These are phyloP conservation scores for Metacarcinus magister DNA, from an alignment of 2,888 invertebrate species.

Conservation along the genomic window DNA sequence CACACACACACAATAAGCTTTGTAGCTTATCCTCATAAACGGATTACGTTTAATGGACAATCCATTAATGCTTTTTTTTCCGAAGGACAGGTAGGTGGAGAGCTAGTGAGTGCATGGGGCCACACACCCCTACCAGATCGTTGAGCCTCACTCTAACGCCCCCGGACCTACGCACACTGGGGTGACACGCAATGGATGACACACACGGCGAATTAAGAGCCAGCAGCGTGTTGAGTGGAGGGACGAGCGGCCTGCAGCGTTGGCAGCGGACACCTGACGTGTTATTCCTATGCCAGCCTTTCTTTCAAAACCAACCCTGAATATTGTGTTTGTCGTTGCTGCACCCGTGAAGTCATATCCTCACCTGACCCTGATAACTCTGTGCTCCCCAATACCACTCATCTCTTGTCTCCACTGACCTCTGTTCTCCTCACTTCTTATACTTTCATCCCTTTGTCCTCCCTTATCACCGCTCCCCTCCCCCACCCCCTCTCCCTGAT, in stretches of 20 bases:
- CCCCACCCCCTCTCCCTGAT: not conserved
- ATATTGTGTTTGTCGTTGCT: not conserved
- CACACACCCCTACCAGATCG: not conserved
- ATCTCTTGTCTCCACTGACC: not conserved
- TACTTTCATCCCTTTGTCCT: too few species aligned
- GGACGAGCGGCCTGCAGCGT: not conserved
- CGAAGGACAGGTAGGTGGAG: not conserved
- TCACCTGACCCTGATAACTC: too few species aligned
- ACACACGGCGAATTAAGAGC: not conserved
- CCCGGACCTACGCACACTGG: not conserved
- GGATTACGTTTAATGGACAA: slow-evolving; percentile 26
- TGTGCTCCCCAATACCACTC: not conserved
- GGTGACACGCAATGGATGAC: not conserved
- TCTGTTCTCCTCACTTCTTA: not conserved
- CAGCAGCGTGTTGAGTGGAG: not conserved
- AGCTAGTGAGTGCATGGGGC: not conserved
- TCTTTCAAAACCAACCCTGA: not conserved
- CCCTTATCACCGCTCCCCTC: not conserved
- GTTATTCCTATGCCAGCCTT: not conserved
- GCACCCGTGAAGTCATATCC: not conserved
- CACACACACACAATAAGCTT: slow-evolving; percentile 12
- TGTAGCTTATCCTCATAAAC: slow-evolving; percentile 26
- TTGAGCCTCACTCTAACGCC: not conserved
- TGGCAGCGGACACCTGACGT: not conserved
- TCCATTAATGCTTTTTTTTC: not conserved